Conservation (phyloP, 2,797 vertebrate species). For the Gastrophryne carolinensis region DNA sequence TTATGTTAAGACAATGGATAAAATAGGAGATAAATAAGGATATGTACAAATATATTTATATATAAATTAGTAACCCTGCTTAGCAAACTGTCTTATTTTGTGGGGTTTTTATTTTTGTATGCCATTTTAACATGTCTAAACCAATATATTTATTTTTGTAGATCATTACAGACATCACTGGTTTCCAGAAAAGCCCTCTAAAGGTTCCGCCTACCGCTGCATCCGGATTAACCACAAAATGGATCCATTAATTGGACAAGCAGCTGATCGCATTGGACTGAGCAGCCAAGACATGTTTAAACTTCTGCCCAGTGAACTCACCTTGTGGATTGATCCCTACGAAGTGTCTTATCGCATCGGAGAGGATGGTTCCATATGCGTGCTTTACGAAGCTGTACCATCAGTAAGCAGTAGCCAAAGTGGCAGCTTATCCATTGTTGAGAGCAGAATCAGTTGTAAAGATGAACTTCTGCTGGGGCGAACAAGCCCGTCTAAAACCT, state of each 20-base stretch:
- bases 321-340: slow-evolving; percentile 95
- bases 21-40: no score
- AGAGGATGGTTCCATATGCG: slow-evolving; percentile 94
- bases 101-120: no score
- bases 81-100: no score
- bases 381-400: slow-evolving; percentile 91
- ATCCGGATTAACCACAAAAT: slow-evolving; percentile 98
- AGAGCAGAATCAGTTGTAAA: slow-evolving; percentile 98
- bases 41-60: no score
- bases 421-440: slow-evolving; percentile 78
- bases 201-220: slow-evolving; percentile 93
- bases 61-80: no score
- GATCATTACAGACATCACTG: slow-evolving; percentile 98
- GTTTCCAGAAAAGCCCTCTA: slow-evolving; percentile 93
- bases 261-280: slow-evolving; percentile 89
- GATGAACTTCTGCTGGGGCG: slow-evolving; percentile 94
- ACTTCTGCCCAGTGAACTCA: slow-evolving; percentile 94
- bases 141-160: slow-evolving; percentile 60
- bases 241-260: slow-evolving; percentile 92
- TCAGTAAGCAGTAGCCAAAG: slow-evolving; percentile 68
- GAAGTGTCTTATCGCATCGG: slow-evolving; percentile 96
- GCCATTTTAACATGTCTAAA: no score
- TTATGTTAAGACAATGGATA: no score
- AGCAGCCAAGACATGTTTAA: slow-evolving; percentile 93
- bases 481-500: slow-evolving; percentile 93